These are phyloP conservation scores for Ashinkailepas kermadecensis DNA, from an alignment of 2,888 invertebrate species.

Conservation along the genomic window DNA sequence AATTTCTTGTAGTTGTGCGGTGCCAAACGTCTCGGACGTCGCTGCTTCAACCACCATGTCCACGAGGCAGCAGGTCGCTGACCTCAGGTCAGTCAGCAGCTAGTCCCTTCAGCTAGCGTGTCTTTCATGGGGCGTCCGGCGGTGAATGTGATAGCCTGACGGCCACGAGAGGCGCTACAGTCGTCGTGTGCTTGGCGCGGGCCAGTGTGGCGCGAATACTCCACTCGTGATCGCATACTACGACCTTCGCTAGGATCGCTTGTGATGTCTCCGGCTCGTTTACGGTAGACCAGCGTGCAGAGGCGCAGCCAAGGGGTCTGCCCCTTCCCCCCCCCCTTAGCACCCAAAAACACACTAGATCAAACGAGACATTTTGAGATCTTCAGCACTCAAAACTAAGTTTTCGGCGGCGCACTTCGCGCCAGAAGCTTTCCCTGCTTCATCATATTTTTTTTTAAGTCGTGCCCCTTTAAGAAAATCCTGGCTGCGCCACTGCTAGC, in stretches of 20 bases:
- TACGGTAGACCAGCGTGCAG: neutral
- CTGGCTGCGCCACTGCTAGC: too few species aligned
- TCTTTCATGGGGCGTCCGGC: neutral
- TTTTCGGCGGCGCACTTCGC: too few species aligned
- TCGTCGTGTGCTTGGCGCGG: neutral
- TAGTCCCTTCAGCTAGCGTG: neutral
- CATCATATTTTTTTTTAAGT: too few species aligned
- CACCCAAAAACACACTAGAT: too few species aligned
- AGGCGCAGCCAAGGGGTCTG: too few species aligned
- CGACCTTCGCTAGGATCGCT: neutral
- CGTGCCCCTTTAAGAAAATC: too few species aligned
- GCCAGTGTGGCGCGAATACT: neutral
- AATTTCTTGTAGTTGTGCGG: neutral
- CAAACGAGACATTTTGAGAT: too few species aligned
- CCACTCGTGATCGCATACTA: neutral
- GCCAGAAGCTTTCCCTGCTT: too few species aligned
- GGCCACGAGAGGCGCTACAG: neutral
- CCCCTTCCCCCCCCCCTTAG: too few species aligned
- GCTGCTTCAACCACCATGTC: neutral
- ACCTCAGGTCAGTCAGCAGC: neutral
- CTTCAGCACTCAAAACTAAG: too few species aligned
- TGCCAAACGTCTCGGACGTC: neutral
- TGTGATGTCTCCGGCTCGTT: neutral
- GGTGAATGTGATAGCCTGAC: neutral
- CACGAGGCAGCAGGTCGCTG: neutral